phyloP scores from a whole-genome alignment of 2,113 vertebrate species.

The Lontra canadensis region DNA sequence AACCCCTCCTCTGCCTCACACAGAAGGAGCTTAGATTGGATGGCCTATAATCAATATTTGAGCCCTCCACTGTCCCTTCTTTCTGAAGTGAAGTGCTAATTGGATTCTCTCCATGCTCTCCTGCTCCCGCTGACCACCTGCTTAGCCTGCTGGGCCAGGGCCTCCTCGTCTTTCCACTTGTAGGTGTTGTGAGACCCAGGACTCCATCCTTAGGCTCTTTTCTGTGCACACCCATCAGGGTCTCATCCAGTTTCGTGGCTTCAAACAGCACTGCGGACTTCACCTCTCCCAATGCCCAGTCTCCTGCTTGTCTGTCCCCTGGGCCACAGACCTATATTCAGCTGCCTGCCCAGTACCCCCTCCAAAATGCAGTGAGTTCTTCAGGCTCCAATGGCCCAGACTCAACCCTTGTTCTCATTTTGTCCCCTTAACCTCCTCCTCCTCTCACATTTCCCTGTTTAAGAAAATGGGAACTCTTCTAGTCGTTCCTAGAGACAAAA shows the following conservation, averaged over 20 bases:
- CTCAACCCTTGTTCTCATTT: neutral
- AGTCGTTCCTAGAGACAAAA: neutral
- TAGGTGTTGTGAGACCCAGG: neutral
- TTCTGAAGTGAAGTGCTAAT: neutral
- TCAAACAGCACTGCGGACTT: rapidly evolving
- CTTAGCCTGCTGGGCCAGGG: neutral
- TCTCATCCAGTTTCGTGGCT: neutral
- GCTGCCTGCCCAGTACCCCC: too few relatives aligned
- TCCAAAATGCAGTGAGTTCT: too few relatives aligned
- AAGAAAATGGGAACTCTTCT: neutral
- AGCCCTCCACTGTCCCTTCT: neutral
- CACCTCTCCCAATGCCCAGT: rapidly evolving
- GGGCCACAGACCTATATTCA: too few relatives aligned
- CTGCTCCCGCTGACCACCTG: neutral
- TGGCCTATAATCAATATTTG: neutral
- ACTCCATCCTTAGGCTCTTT: neutral
- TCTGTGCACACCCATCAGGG: rapidly evolving
- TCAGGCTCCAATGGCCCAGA: neutral
- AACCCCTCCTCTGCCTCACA: neutral
- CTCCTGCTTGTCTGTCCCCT: neutral
- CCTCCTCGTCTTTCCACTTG: too few relatives aligned
- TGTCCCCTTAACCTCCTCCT: too few relatives aligned
- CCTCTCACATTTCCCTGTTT: neutral
- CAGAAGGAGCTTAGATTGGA: rapidly evolving
- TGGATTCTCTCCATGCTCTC: neutral